Evolutionary conservation across 1,140 invertebrate genomes (phyloP), one percentile per base, ranked within the genome.

Genomic region (Thaumatotibia leucotreta): DNA sequence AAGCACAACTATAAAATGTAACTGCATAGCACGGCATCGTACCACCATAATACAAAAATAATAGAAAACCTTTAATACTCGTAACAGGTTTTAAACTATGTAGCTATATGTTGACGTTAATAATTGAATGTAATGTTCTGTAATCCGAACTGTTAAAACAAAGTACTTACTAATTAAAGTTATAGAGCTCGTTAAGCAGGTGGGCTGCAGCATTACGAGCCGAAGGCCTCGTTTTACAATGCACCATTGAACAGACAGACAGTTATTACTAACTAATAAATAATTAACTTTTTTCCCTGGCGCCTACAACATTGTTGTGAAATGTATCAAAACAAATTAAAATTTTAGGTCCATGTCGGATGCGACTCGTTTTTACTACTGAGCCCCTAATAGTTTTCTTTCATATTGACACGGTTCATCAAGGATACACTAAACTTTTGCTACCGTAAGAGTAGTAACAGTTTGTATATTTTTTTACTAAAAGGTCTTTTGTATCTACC

Each of bases 321-420:
- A 74, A 73, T 64, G 27, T 62, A 62, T 70, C 52, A 65, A 65
- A 69, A 71, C 61, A 68, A 72, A 73, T 77, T 75, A 72, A 77
- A 75, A 65, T 65, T 77, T 72, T 22, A 67, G 68, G 64, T 76
- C 72, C 68, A 73, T 73, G 64, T 68, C 67, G 65, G 74, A 79
- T 74, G 64, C 66, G 75, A 71, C 69, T 76, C 65, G 66, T 75
- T 77, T 71, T 76, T 75, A 63, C 70, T 80, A 82, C 78, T 79
- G 70, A 64, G 70, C 75, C 71, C 75, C 75, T 84, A 90, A 90
- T 85, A 88, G 86, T 84, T 84, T 86, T 86, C 83, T 79, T 88
- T 85, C 72, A 86, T 76, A 81, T 70, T 80, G 82, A 77, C 75
- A 88, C 84, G 86, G 70, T 76, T 79, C 75, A 82, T 83, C 73